A percentile compares a stretch with the other conserved stretches of the same genome.
Conservation (phyloP, 2,888 invertebrate species). For the Euzophera pinguis region DNA sequence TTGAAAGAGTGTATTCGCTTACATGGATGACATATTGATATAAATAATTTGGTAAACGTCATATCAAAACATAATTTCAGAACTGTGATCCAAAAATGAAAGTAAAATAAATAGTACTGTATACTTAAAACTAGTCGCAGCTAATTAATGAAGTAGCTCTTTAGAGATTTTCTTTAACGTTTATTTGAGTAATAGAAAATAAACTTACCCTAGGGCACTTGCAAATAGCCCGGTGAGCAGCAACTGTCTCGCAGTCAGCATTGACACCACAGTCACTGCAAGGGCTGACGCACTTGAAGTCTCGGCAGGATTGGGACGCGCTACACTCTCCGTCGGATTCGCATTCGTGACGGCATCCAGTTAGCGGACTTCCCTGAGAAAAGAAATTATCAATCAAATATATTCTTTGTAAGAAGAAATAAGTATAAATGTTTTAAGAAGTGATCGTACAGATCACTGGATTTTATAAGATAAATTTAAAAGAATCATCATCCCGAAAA, state of each 20-base stretch:
- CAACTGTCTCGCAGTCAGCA: conserved; percentile 87
- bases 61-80: too few relatives aligned
- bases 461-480: too few relatives aligned
- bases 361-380: conserved; percentile 84
- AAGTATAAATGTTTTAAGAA: too few relatives aligned
- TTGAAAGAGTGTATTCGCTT: too few relatives aligned
- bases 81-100: too few relatives aligned
- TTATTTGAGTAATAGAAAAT: too few relatives aligned
- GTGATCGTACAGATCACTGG: too few relatives aligned
- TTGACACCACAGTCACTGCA: conserved; percentile 88
- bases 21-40: too few relatives aligned
- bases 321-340: conserved; percentile 88
- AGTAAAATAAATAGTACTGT: too few relatives aligned
- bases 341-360: conserved; percentile 91
- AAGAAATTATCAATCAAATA: background rate
- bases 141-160: background rate
- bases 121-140: background rate
- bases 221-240: conserved; percentile 87
- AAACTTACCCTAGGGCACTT: conserved; percentile 85
- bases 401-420: background rate
- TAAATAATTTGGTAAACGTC: background rate
- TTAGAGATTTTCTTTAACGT: too few relatives aligned
- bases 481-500: too few relatives aligned
- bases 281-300: conserved; percentile 87
- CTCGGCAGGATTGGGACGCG: conserved; percentile 84